phyloP scores from a whole-genome alignment of 2,113 vertebrate genomes.

The Sinocyclocheilus anophthalmus region DNA sequence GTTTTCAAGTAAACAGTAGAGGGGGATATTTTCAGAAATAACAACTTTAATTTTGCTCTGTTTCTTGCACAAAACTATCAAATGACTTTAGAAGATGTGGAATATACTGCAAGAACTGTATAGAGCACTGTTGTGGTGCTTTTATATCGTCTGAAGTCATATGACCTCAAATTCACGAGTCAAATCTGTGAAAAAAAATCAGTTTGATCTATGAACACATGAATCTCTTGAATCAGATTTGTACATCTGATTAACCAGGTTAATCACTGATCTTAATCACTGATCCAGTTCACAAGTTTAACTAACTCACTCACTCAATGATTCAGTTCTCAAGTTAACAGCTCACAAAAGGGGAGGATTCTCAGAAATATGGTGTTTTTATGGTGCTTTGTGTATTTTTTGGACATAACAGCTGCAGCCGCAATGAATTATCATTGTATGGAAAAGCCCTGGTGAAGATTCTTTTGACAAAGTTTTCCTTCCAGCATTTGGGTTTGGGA shows the following conservation, averaged over 20 bases:
- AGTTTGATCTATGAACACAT: neutral
- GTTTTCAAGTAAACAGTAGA: neutral
- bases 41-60: too few relatives aligned
- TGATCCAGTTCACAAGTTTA: neutral
- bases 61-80: too few relatives aligned
- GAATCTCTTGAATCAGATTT: neutral
- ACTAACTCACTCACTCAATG: neutral
- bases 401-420: neutral
- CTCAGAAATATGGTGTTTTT: neutral
- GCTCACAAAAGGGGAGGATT: neutral
- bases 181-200: neutral
- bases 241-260: neutral
- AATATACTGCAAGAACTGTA: too few relatives aligned
- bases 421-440: neutral
- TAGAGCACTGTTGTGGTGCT: too few relatives aligned
- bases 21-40: neutral
- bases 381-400: neutral
- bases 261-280: neutral
- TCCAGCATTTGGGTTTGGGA: neutral
- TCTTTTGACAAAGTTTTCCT: neutral
- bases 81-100: too few relatives aligned
- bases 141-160: neutral
- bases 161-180: too few relatives aligned
- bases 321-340: neutral
- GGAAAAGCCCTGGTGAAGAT: neutral